Evolutionary conservation across 2,113 vertebrate species (phyloP).

Genomic region (Romanogobio albipinnatus): DNA sequence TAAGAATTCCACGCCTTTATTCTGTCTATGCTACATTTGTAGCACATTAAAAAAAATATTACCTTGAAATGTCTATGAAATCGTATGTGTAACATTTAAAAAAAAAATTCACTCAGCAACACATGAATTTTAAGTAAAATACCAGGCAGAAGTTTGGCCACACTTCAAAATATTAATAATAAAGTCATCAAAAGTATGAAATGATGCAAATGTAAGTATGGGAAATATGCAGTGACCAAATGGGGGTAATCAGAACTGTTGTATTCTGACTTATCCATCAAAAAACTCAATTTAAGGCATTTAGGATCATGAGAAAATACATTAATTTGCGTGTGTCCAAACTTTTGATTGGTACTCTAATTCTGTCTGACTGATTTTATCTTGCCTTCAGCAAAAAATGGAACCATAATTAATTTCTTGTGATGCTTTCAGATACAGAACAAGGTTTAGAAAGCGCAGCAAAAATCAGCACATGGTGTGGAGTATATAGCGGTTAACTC

Average conservation of each 20-base stretch:
- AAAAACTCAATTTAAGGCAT: neutral
- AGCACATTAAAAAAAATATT: neutral
- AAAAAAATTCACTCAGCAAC: too few relatives aligned
- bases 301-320: neutral
- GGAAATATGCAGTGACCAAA: neutral
- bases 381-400: neutral
- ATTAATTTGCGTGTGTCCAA: neutral
- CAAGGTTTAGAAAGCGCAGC: slow-evolving; percentile 10
- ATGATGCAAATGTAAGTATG: neutral
- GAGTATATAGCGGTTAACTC: neutral
- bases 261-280: neutral
- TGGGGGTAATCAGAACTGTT: neutral
- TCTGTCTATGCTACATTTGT: neutral
- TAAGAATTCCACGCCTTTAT: neutral
- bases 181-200: neutral
- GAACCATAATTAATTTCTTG: neutral
- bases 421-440: neutral
- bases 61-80: neutral
- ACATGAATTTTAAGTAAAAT: neutral
- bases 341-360: neutral
- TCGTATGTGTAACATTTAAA: neutral
- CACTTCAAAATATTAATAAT: neutral
- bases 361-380: slow-evolving; percentile 4
- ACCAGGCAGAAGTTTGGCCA: neutral
- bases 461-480: neutral